Evolutionary conservation across 2,888 invertebrate genomes (phyloP).

Genomic region (Thelaira solivaga): DNA sequence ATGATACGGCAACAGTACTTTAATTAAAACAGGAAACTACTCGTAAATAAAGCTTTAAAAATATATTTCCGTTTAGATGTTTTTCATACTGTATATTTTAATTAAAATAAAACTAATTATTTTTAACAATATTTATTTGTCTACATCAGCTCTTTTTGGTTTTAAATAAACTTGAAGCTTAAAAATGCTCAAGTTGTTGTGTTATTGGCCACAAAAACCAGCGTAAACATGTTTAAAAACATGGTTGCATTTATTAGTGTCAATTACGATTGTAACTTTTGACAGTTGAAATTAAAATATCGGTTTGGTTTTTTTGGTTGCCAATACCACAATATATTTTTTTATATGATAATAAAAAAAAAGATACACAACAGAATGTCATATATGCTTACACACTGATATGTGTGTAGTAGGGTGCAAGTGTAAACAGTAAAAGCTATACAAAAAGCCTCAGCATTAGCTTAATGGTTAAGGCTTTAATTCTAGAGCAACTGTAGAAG

Average conservation of each 20-base stretch:
- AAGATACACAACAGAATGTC: background rate
- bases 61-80: too few species aligned
- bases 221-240: slow-evolving; percentile 29
- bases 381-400: slow-evolving; percentile 17
- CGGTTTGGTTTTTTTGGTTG: slow-evolving; percentile 42
- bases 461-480: too few species aligned
- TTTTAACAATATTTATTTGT: too few species aligned
- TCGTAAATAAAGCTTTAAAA: too few species aligned
- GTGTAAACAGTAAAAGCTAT: background rate
- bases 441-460: too few species aligned
- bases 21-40: too few species aligned
- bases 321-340: slow-evolving; percentile 34
- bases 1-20: too few species aligned
- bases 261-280: slow-evolving; percentile 54
- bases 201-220: slow-evolving; percentile 47
- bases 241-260: slow-evolving; percentile 52
- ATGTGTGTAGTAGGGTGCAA: background rate
- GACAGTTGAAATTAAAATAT: slow-evolving; percentile 53
- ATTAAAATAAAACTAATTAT: too few species aligned
- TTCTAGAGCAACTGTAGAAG: background rate
- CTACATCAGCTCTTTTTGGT: background rate
- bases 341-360: background rate
- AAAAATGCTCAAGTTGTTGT: slow-evolving; percentile 9
- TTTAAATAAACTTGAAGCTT: slow-evolving; percentile 9
- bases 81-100: too few species aligned